Percentiles rank a stretch among this genome's conserved stretches.
phyloP scores from a whole-genome alignment of 2,113 vertebrate genomes.

The Plestiodon gilberti region DNA sequence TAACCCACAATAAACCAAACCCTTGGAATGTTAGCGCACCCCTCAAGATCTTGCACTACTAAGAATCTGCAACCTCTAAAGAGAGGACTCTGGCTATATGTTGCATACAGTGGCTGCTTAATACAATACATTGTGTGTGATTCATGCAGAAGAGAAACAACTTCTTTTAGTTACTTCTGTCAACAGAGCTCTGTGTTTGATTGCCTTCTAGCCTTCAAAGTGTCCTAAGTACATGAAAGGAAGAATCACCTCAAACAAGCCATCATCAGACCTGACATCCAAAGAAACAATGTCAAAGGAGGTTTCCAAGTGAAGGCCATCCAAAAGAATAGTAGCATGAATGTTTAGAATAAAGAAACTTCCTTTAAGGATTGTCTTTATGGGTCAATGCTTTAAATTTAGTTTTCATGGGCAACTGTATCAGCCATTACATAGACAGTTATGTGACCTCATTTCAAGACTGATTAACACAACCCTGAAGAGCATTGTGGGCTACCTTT shows the following conservation, averaged over 20 bases:
- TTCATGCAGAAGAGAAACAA: neutral
- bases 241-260: neutral
- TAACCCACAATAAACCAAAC: neutral
- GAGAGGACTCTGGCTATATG: neutral
- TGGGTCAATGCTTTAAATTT: neutral
- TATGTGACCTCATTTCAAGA: neutral
- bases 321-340: neutral
- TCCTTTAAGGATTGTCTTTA: neutral
- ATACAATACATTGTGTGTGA: neutral
- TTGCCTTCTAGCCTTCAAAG: neutral
- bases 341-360: neutral
- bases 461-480: neutral
- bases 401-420: neutral
- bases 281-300: neutral
- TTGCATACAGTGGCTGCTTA: neutral
- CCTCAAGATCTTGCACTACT: neutral
- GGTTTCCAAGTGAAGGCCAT: neutral
- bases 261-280: neutral
- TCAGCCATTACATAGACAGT: neutral
- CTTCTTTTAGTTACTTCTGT: neutral
- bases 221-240: conserved; percentile 6
- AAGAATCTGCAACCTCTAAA: neutral
- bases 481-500: neutral
- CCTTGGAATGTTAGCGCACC: neutral
- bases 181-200: neutral